Conservation (phyloP, 2,797 vertebrate genomes). For the Neopelma chrysocephalum region DNA sequence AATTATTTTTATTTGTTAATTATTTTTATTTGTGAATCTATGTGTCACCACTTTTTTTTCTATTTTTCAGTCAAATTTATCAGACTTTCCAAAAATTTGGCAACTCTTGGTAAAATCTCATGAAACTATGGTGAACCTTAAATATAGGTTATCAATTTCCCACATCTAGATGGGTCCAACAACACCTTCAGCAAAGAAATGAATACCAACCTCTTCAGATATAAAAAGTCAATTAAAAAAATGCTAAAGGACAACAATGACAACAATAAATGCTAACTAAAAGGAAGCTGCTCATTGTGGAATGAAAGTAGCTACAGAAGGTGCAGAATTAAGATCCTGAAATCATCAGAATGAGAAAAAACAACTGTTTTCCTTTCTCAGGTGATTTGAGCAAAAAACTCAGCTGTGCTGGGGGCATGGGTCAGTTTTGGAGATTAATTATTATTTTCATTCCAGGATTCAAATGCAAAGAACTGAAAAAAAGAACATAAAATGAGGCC, state of each 20-base stretch:
- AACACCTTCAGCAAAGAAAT: not conserved
- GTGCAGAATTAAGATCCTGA: not conserved
- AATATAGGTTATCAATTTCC: not conserved
- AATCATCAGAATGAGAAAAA: not conserved
- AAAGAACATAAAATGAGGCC: not conserved
- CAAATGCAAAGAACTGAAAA: not conserved
- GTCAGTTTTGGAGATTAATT: not conserved
- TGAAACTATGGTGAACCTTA: not conserved
- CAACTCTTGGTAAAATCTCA: not conserved
- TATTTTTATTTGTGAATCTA: not conserved
- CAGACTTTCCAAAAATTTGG: not conserved
- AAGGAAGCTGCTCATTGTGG: not conserved
- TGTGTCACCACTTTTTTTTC: fast-evolving
- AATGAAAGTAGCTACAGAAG: not conserved
- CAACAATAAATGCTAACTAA: not conserved
- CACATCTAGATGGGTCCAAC: not conserved
- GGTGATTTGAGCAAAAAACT: not conserved
- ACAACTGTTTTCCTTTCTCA: not conserved
- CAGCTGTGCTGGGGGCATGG: not conserved
- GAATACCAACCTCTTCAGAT: not conserved
- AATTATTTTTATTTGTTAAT: not conserved
- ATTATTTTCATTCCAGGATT: not conserved
- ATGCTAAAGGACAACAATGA: fast-evolving
- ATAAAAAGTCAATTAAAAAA: not conserved
- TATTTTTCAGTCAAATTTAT: not conserved